Conservation (phyloP, 1,140 invertebrate genomes). For the Panagrolaimus sp. region DNA sequence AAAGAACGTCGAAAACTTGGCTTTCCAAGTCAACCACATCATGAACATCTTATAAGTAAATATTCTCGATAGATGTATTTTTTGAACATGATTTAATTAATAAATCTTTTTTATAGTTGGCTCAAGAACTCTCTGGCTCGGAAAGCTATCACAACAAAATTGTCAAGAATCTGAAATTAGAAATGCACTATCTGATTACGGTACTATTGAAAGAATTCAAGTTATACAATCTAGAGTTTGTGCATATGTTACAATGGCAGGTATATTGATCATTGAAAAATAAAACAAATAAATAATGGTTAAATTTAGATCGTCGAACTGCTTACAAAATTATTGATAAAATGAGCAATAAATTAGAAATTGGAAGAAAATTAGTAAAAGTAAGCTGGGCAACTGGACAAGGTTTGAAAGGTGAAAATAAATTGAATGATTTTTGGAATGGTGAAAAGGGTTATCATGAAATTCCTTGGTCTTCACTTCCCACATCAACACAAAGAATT, state of each 20-base stretch:
- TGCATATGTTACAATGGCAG: conserved; percentile 45
- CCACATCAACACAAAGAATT: conserved; percentile 25
- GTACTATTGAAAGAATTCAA: conserved; percentile 67
- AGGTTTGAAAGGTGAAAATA: conserved; percentile 28
- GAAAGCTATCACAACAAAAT: conserved; percentile 36
- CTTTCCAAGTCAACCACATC: background rate
- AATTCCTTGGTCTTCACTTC: conserved; percentile 35
- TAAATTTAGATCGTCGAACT: conserved; percentile 21
- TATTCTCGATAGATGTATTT: too few species aligned
- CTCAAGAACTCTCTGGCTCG: conserved; percentile 47
- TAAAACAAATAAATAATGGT: too few species aligned
- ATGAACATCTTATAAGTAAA: background rate
- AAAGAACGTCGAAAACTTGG: conserved; percentile 16
- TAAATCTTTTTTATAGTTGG: conserved; percentile 28
- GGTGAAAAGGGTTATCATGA: conserved; percentile 29
- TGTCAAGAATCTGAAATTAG: conserved; percentile 76
- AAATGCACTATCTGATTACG: conserved; percentile 72
- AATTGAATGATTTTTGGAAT: conserved; percentile 39
- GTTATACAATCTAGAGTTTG: conserved; percentile 45
- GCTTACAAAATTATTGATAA: conserved; percentile 45
- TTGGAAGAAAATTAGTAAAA: conserved; percentile 24
- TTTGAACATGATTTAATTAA: background rate
- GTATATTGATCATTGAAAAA: too few species aligned
- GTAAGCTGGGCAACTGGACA: conserved; percentile 35
- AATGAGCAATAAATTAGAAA: conserved; percentile 1